phyloP scores from a whole-genome alignment of 2,888 invertebrate species.

The Eupeodes luniger region DNA sequence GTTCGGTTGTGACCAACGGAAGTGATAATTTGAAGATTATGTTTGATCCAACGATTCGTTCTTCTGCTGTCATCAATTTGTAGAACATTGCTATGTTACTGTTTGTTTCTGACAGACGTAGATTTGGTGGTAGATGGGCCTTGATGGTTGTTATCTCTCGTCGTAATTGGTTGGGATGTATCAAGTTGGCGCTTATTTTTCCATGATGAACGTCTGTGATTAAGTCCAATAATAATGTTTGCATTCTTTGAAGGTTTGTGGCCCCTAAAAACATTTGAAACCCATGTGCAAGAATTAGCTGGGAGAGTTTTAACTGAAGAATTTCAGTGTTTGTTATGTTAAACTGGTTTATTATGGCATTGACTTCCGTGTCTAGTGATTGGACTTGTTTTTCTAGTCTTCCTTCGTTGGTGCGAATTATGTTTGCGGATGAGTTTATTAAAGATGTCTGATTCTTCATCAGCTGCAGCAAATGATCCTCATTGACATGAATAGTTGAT shows the following conservation, averaged over 20 bases:
- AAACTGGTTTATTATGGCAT: not conserved
- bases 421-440: not conserved
- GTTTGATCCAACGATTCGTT: too few species aligned
- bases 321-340: not conserved
- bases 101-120: not conserved
- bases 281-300: not conserved
- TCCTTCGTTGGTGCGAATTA: not conserved
- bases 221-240: not conserved
- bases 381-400: not conserved
- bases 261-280: not conserved
- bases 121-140: too few species aligned
- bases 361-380: not conserved
- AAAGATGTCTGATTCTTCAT: not conserved
- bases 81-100: not conserved
- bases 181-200: too few species aligned
- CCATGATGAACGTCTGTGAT: too few species aligned
- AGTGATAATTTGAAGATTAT: not conserved
- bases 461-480: not conserved
- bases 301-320: not conserved
- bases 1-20: not conserved
- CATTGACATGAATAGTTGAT: not conserved
- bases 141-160: too few species aligned
- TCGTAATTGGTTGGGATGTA: too few species aligned
- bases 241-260: not conserved
- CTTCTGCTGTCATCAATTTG: not conserved